Base-by-base conservation (phyloP, 2,888 invertebrate species). In the Caprella mutica region DNA sequence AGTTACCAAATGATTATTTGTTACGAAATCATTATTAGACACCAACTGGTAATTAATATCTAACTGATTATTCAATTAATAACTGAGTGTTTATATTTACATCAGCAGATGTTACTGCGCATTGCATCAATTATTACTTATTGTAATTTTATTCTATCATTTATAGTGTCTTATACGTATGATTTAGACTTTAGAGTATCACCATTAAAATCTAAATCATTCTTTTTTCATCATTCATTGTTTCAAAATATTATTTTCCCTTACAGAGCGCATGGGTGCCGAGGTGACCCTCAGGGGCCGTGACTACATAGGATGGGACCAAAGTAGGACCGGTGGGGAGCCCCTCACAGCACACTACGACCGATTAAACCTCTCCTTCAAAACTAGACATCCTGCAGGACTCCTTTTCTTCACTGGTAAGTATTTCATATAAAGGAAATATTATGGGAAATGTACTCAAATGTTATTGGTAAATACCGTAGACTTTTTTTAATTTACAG, bases 281-380 rank as follows among this genome's bases (percentile, higher is more conserved):
- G 92, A 93, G 75, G 92, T 91, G 8, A 91, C 92, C 56, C 92
- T 94, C 74, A 81, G 86, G 55, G 93, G 93, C 5, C 82, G 83
- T 1, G 91, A 93, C 76, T 93, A 86, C 76, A 80, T 94, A 56
- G 88, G 86, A 53, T 92, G 92, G 75, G 88, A 92, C 74, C 78
- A 92, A 68, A 85, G 85, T 61, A 84, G 85, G 72, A 84, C 84
- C 1, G 86, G 86, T 3, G 87, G 86, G 0, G 86, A 88, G 70
- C 88, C 89, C 2, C 85, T 92, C 68, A 85, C 89, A 65, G 89
- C 89, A 73, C 86, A 86, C 55, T 88, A 88, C 71, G 94, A 94
- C 72, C 84, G 87, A 65, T 85, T 94, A 67, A 86, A 86, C 5
- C 79, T 94, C 56, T 85, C 86, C 74, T 94, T 94, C 78, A 90